These are phyloP conservation scores for Holotrichia oblita DNA, from an alignment of 1,140 invertebrate species.

Conservation along the genomic window DNA sequence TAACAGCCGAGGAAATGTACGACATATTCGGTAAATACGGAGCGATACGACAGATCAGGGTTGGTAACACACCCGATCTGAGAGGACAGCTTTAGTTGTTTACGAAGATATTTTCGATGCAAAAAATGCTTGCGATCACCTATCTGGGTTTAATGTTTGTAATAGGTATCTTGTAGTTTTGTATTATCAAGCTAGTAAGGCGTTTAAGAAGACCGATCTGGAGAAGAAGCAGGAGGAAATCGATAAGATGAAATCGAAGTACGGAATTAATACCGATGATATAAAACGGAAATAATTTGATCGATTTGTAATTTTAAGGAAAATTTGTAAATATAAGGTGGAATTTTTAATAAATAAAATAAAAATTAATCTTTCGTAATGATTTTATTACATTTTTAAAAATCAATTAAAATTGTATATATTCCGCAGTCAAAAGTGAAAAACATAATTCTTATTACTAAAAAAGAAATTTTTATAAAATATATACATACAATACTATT, in stretches of 20 bases:
- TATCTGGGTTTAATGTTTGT: conserved; percentile 99
- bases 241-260: conserved; percentile 96
- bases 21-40: conserved; percentile 99
- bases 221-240: conserved; percentile 98
- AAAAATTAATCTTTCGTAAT: no score
- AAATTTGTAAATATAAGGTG: not conserved
- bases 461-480: no score
- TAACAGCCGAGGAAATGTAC: conserved; percentile 99
- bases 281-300: conserved; percentile 29
- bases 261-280: conserved; percentile 68
- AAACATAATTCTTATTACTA: not conserved
- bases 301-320: not conserved
- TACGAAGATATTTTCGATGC: conserved; percentile 99
- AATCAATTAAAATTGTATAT: no score
- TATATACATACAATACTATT: no score
- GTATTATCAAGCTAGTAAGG: conserved; percentile 95
- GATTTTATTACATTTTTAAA: no score
- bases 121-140: conserved; percentile 99
- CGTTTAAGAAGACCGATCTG: conserved; percentile 95
- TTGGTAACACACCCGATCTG: conserved; percentile 98
- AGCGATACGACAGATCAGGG: conserved; percentile 97
- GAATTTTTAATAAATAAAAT: not conserved
- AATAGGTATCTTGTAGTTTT: conserved; percentile 98
- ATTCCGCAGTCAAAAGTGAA: no score
- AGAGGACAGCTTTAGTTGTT: conserved; percentile 98